phyloP scores from a whole-genome alignment of 2,797 vertebrate genomes.

The Pipistrellus pipistrellus region DNA sequence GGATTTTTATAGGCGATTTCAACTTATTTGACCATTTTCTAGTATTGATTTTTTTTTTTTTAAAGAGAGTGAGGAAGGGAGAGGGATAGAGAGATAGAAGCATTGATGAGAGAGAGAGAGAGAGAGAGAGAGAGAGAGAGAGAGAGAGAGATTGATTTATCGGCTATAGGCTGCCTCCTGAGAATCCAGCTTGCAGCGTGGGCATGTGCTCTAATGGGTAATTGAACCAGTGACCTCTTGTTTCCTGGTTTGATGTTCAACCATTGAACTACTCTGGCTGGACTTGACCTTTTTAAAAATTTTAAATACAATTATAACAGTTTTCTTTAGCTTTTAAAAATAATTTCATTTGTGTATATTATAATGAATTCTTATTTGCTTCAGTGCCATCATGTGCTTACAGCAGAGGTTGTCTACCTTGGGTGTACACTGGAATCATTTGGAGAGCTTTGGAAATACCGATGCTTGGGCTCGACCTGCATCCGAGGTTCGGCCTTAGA shows the following conservation, averaged over 20 bases:
- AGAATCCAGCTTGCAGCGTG: background rate
- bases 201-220: background rate
- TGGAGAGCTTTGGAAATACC: background rate
- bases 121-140: no score
- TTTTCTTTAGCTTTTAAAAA: background rate
- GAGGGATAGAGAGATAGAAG: background rate
- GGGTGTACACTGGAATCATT: background rate
- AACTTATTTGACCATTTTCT: background rate
- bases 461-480: background rate
- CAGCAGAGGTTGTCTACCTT: background rate
- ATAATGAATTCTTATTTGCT: background rate
- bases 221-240: background rate
- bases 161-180: background rate
- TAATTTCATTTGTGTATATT: background rate
- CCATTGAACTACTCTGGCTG: background rate
- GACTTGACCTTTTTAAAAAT: background rate
- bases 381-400: background rate
- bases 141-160: background rate
- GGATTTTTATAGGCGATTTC: slow-evolving; percentile 30
- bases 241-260: background rate
- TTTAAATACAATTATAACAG: background rate
- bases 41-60: background rate
- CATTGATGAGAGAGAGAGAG: no score
- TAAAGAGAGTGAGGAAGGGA: background rate
- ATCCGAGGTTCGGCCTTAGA: background rate